These are phyloP conservation scores for Phasianus colchicus DNA, from an alignment of 2,113 vertebrate species.

Conservation along the genomic window DNA sequence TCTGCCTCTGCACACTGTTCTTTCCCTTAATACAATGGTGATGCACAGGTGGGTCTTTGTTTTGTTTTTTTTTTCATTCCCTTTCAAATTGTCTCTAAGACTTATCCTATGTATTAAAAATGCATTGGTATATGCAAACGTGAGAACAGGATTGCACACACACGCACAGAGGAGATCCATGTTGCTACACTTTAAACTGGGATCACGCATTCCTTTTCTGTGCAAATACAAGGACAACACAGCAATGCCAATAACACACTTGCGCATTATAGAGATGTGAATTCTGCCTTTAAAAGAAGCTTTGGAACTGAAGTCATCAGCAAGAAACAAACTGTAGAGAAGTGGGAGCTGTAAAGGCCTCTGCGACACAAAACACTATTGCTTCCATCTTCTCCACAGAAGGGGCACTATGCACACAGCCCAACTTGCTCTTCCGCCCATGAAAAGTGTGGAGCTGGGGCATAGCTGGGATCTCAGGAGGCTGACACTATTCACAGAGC, in stretches of 20 bases:
- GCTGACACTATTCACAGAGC: background rate
- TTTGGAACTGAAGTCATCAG: background rate
- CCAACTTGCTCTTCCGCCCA: background rate
- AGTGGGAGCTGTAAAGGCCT: background rate
- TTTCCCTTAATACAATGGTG: background rate
- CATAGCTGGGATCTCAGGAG: slow-evolving; percentile 14
- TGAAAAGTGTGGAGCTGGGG: background rate
- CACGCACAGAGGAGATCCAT: background rate
- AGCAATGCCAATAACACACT: background rate
- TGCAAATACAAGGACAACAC: background rate
- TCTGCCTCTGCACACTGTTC: background rate
- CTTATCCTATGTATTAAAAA: background rate
- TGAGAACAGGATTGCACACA: background rate
- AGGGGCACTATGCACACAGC: background rate
- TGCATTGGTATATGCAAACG: background rate
- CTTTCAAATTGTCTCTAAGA: background rate
- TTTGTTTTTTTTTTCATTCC: background rate
- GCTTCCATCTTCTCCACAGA: background rate
- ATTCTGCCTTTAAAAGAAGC: background rate
- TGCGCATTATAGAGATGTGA: background rate
- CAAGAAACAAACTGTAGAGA: background rate
- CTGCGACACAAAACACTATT: background rate
- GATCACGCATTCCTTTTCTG: background rate
- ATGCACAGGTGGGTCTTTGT: background rate
- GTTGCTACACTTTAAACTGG: background rate